Evolutionary conservation across 2,113 vertebrate genomes (phyloP).

Genomic region (Etheostoma spectabile): DNA sequence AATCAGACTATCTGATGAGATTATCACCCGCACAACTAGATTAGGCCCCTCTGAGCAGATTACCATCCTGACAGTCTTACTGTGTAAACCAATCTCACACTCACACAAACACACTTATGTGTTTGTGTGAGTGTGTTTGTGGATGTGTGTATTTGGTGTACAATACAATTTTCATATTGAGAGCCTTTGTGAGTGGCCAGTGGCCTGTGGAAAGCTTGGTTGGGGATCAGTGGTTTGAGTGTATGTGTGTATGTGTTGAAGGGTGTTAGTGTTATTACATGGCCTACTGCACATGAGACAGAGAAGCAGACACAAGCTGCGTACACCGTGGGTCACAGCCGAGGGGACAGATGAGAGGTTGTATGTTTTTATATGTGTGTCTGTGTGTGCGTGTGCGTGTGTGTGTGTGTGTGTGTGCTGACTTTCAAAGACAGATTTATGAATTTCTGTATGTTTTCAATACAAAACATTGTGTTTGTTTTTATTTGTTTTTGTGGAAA

Average conservation of each 20-base stretch:
- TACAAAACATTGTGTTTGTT: conserved; percentile 19
- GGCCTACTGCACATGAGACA: conserved; percentile 69
- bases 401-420: not conserved
- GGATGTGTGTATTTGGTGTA: conserved; percentile 19
- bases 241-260: conserved; percentile 55
- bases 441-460: not conserved
- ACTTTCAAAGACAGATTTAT: conserved; percentile 18
- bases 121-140: conserved; percentile 17
- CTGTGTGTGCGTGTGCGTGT: not conserved
- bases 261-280: conserved; percentile 78
- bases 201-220: conserved; percentile 54
- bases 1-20: conserved; percentile 77
- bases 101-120: no score
- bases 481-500: conserved; percentile 26
- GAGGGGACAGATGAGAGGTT: conserved; percentile 41
- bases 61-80: conserved; percentile 51
- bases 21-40: conserved; percentile 74
- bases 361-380: conserved; percentile 36
- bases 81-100: conserved; percentile 45
- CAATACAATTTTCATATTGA: conserved; percentile 47
- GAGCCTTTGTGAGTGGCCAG: conserved; percentile 62
- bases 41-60: conserved; percentile 65
- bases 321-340: conserved; percentile 65
- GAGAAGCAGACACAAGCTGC: conserved; percentile 57
- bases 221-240: conserved; percentile 58